Base-by-base conservation (phyloP, 2,113 vertebrate species). In the Siphamia tubifer region DNA sequence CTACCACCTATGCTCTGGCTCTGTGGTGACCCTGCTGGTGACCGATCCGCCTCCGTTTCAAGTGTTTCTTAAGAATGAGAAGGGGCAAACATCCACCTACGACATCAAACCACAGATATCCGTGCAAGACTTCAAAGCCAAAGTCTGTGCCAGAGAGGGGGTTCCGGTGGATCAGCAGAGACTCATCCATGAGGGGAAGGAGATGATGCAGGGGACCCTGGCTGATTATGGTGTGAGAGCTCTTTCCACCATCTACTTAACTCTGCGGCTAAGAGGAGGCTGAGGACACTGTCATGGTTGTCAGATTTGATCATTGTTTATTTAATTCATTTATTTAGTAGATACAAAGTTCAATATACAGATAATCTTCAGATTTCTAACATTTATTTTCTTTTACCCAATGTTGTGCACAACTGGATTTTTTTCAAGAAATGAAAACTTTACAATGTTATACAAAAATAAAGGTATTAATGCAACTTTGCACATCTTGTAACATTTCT, bases 31-130 rank as follows among this genome's bases (percentile, higher is more conserved):
- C 1, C 70, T 91, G 61, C 63, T 93, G 80, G 17, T 91, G 28
- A 55, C 17, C 3, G 48, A 53, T n/a, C 74, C 77, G 1, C 2
- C 13, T 0, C 28, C 30, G 0, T 17, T 84, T 8, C 83, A 93
- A 45, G 89, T 93, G 20, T 90, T 90, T 28, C 74, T 93, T 19
- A 76, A 0, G 34, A 90, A 88, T 13, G 74, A 70, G 0, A 87
- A 79, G 10, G 73, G 80, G 1, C 0, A 34, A 6, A 0, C 0
- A 0, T 72, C 1, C 19, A 90, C 90, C 0, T 91, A 90, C 0
- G 68, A 89, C 0, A 17, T 92, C 44, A 16, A 3, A 2, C 63
- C 42, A 0, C 57, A 68, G 0, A 80, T 88, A 74, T 84, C 73
- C 0, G 91, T 92, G 12, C 4, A 0, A 5, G 1, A 48, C 25